Evolutionary conservation across 2,113 vertebrate genomes (phyloP), one percentile per base, ranked within the genome.

Genomic region (Lanius ludovicianus): DNA sequence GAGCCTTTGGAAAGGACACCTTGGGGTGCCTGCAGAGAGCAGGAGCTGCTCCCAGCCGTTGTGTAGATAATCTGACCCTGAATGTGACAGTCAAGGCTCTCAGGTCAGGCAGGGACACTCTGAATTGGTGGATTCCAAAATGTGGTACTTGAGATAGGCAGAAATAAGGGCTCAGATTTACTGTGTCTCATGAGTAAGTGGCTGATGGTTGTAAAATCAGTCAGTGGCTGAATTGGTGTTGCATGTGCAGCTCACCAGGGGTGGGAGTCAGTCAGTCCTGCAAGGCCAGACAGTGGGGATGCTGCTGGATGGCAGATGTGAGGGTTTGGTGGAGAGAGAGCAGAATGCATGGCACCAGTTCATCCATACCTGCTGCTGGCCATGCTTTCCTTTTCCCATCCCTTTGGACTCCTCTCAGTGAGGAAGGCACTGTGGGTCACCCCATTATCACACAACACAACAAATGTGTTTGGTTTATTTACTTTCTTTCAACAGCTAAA

Each of bases 401-500:
- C 64, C 63, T 62, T 6, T n/a, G 83, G 83, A 46, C 46, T 77
- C 23, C 5, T 33, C 52, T 10, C 24, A 35, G 41, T 56, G 79
- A 69, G 76, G 90, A 82, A 55, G 64, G 65, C 52, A 11, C 67
- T 35, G 56, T 70, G 74, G 65, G 15, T 82, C 52, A 28, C 70
- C 68, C 71, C 6, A 53, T 41, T 53, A 46, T 13, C 86, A 69
- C 63, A 39, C 46, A 53, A 33, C 62, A 60, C 64, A 63, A 11
- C 65, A 55, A 27, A 41, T 70, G 1, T 71, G 53, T 55, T 68
- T 44, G 52, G 75, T 57, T 27, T 56, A 92, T 89, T 87, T 53
- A 47, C 55, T 86, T 95, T 96, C 57, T 93, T 90, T 50, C 78
- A 68, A 65, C 92, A 98, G 96, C 92, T 98, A 59, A 98, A 98